Conservation (phyloP, 2,797 vertebrate species). For the Hirundo rustica region DNA sequence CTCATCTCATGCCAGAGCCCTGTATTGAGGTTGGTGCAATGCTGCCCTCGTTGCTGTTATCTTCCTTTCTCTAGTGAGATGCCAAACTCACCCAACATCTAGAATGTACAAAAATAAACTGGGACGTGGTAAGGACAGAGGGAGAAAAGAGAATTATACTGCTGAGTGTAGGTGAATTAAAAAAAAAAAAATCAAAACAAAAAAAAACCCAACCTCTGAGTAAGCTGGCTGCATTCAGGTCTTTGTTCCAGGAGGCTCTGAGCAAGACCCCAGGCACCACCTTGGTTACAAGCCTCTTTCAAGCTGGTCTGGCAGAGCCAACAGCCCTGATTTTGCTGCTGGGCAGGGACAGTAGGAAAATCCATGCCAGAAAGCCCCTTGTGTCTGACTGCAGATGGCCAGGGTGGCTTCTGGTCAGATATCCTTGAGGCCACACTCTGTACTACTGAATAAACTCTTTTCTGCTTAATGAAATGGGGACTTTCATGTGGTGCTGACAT, state of each 20-base stretch:
- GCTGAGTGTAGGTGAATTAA: not conserved
- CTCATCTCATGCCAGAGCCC: too few relatives aligned
- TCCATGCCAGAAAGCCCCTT: not conserved
- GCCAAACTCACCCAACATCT: accelerated
- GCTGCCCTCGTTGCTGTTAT: accelerated
- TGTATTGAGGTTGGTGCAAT: not conserved
- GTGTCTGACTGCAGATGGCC: not conserved
- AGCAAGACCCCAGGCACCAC: not conserved
- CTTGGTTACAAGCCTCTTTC: not conserved
- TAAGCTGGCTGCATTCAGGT: not conserved
- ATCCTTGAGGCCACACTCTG: not conserved
- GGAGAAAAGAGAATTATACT: too few relatives aligned
- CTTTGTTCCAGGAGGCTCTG: not conserved
- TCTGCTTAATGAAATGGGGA: not conserved
- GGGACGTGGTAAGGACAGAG: accelerated
- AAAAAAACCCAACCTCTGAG: too few relatives aligned
- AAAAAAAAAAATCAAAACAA: too few relatives aligned
- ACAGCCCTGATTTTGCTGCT: not conserved
- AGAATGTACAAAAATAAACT: not conserved
- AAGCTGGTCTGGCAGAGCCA: not conserved
- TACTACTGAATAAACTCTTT: not conserved
- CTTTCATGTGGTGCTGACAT: not conserved
- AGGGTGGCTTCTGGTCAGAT: not conserved
- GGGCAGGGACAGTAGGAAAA: not conserved
- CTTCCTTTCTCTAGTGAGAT: accelerated